Percentiles rank a stretch among this genome's conserved stretches.
Evolutionary conservation across 2,888 invertebrate genomes (phyloP).

Genomic region (Phaedon cochleariae): DNA sequence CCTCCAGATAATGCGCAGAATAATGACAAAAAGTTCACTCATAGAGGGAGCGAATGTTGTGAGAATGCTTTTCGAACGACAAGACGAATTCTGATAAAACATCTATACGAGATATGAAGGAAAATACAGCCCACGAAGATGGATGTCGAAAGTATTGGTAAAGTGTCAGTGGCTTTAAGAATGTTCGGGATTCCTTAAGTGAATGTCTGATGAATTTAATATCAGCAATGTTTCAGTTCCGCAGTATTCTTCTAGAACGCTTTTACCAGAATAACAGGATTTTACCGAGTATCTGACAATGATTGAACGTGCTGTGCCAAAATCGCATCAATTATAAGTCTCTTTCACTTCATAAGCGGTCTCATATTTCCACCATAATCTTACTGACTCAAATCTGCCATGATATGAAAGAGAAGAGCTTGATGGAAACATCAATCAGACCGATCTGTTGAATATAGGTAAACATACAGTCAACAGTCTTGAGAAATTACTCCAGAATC

Average conservation of each 20-base stretch:
- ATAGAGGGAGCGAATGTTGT: neutral
- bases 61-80: neutral
- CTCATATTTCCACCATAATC: too few relatives aligned
- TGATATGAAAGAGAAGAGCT: too few relatives aligned
- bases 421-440: too few relatives aligned
- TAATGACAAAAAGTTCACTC: constrained; percentile 10
- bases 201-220: neutral
- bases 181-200: neutral
- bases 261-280: too few relatives aligned
- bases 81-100: neutral
- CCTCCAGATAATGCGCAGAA: constrained; percentile 24
- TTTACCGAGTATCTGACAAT: neutral
- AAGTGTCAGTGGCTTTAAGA: neutral
- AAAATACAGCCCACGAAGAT: neutral
- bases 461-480: too few relatives aligned
- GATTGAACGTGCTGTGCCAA: neutral
- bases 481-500: too few relatives aligned
- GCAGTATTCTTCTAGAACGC: neutral
- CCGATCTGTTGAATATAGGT: too few relatives aligned
- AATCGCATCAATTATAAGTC: too few relatives aligned
- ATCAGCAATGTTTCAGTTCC: neutral
- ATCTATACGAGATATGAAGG: neutral
- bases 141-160: neutral
- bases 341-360: too few relatives aligned
- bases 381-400: too few relatives aligned